Percentiles rank a stretch among this genome's conserved stretches.
Evolutionary conservation across 2,797 vertebrate genomes (phyloP).

Genomic region (Cyclura pinguis): DNA sequence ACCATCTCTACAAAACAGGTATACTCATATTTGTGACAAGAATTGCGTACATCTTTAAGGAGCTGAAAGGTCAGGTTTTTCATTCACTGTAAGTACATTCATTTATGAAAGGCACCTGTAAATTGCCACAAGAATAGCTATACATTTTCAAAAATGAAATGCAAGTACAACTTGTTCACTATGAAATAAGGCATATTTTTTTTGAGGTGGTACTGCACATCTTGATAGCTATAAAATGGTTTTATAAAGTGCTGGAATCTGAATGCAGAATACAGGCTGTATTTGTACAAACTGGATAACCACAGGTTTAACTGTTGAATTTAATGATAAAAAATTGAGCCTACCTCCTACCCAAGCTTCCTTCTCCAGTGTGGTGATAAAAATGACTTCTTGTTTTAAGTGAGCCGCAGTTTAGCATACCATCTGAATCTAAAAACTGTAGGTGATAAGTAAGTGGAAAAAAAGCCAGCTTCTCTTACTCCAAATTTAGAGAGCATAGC

Average conservation of each 20-base stretch:
- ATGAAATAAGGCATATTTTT: not conserved
- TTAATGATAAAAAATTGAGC: not conserved
- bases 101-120: not conserved
- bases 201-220: not conserved
- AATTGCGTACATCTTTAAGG: not conserved
- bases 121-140: not conserved
- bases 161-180: not conserved
- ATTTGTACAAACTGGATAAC: not conserved
- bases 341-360: not conserved
- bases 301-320: not conserved
- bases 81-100: not conserved
- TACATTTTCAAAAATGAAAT: not conserved
- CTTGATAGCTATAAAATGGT: not conserved
- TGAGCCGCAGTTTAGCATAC: not conserved
- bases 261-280: not conserved
- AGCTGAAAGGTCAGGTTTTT: not conserved
- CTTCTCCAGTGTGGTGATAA: not conserved
- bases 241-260: not conserved
- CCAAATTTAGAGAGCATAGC: not conserved
- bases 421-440: not conserved
- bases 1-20: not conserved
- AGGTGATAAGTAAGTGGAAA: not conserved
- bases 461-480: not conserved
- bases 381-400: not conserved
- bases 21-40: not conserved